These are phyloP conservation scores for Zelostemma sp. DNA, from an alignment of 1,140 invertebrate genomes.

Conservation along the genomic window DNA sequence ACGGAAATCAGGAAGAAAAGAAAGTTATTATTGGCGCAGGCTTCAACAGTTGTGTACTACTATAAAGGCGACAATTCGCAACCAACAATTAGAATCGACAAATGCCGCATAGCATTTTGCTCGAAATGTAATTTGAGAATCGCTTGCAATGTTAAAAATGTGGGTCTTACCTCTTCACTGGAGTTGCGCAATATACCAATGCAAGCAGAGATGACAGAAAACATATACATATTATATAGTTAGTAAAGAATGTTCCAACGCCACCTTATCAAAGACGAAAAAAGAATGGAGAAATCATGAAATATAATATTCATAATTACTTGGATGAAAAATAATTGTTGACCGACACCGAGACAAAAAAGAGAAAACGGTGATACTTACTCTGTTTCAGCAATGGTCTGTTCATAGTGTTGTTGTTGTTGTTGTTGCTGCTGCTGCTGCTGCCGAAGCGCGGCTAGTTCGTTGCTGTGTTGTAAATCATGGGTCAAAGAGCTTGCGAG, in stretches of 20 bases:
- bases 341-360: too few relatives aligned
- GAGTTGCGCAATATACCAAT: constrained; percentile 38
- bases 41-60: too few relatives aligned
- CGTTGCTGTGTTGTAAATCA: constrained; percentile 65
- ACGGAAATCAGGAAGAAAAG: constrained; percentile 48
- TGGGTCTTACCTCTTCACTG: constrained; percentile 60
- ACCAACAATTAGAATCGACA: too few relatives aligned
- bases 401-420: constrained; percentile 50
- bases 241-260: constrained; percentile 56
- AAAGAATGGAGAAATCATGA: constrained; percentile 34
- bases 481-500: constrained; percentile 63
- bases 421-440: constrained; percentile 47
- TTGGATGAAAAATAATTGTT: too few relatives aligned
- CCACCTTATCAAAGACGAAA: constrained; percentile 48
- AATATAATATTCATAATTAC: too few relatives aligned
- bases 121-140: too few relatives aligned
- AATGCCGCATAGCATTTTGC: too few relatives aligned
- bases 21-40: too few relatives aligned
- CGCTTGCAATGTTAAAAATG: constrained; percentile 9
- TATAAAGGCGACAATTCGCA: too few relatives aligned
- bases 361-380: constrained; percentile 66
- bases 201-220: constrained; percentile 62
- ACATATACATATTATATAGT: too few relatives aligned
- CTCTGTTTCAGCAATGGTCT: constrained; percentile 71
- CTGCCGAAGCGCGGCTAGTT: constrained; percentile 61